phyloP scores from a whole-genome alignment of 2,797 vertebrate species.

The Gambelia wislizenii region DNA sequence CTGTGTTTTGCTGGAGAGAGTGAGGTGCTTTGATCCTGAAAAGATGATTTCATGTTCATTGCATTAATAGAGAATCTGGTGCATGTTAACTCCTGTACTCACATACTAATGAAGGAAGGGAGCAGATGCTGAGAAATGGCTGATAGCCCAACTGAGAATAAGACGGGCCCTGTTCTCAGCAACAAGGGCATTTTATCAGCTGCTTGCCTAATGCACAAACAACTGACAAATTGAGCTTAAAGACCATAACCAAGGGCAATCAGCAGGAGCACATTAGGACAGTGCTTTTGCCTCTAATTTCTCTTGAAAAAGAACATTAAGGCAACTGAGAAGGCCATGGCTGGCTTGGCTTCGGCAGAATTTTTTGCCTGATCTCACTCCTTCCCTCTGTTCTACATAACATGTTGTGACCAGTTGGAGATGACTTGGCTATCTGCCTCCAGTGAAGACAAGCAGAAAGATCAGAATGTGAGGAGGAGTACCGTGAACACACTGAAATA shows the following conservation, averaged over 20 bases:
- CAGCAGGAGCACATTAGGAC: conserved; percentile 18
- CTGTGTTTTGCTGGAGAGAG: not conserved
- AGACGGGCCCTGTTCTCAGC: not conserved
- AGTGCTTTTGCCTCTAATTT: not conserved
- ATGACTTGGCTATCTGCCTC: not conserved
- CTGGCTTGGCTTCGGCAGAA: not conserved
- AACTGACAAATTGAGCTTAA: conserved; percentile 46
- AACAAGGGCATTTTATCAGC: conserved; percentile 28
- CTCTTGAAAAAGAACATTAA: conserved; percentile 7
- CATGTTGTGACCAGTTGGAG: not conserved
- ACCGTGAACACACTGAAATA: not conserved
- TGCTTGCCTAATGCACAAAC: conserved; percentile 26
- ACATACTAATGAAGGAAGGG: conserved; percentile 14
- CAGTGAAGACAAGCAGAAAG: not conserved
- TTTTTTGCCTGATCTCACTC: not conserved
- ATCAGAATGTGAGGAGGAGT: not conserved
- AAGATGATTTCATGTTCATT: not conserved
- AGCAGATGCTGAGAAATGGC: conserved; percentile 35
- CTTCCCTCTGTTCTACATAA: not conserved
- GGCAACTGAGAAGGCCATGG: not conserved
- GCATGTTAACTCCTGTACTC: not conserved
- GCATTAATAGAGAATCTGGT: not conserved
- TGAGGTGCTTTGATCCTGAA: not conserved
- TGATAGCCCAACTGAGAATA: conserved; percentile 34
- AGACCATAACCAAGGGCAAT: conserved; percentile 21